These are phyloP conservation scores for Desmodus rotundus DNA, from an alignment of 2,113 vertebrate species.

Conservation along the genomic window DNA sequence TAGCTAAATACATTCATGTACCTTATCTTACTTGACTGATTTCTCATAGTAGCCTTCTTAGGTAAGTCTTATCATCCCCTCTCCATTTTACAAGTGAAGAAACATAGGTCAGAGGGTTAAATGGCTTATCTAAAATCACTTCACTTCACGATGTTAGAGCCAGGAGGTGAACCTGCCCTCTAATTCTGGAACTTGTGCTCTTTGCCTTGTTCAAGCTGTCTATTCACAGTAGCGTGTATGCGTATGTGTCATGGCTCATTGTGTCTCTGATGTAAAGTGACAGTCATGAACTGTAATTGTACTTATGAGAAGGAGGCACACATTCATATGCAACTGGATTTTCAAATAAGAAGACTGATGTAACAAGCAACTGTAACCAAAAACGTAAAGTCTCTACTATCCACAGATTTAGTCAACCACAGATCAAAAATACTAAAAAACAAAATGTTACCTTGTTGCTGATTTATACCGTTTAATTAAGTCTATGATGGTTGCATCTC, in stretches of 20 bases:
- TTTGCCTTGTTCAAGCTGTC: neutral
- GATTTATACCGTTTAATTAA: neutral
- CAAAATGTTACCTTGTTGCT: neutral
- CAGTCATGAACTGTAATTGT: neutral
- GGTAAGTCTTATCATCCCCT: neutral
- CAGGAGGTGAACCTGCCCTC: neutral
- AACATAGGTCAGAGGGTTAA: neutral
- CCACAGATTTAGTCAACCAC: neutral
- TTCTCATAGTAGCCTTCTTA: neutral
- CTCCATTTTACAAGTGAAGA: constrained; percentile 9
- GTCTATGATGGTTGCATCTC: neutral
- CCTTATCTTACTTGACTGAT: neutral
- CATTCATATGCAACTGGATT: neutral
- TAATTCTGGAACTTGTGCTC: neutral
- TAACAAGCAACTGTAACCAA: neutral
- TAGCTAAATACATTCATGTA: neutral
- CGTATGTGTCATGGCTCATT: neutral
- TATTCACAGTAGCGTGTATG: neutral
- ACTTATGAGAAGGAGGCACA: neutral
- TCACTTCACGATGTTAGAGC: neutral
- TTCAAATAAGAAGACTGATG: neutral
- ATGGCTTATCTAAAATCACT: neutral
- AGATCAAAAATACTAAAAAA: neutral
- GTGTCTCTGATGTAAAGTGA: neutral
- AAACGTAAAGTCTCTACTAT: neutral